A percentile compares a stretch with the other conserved stretches of the same genome.
Evolutionary conservation across 2,888 invertebrate species (phyloP).

Genomic region (Dynastes tityus): DNA sequence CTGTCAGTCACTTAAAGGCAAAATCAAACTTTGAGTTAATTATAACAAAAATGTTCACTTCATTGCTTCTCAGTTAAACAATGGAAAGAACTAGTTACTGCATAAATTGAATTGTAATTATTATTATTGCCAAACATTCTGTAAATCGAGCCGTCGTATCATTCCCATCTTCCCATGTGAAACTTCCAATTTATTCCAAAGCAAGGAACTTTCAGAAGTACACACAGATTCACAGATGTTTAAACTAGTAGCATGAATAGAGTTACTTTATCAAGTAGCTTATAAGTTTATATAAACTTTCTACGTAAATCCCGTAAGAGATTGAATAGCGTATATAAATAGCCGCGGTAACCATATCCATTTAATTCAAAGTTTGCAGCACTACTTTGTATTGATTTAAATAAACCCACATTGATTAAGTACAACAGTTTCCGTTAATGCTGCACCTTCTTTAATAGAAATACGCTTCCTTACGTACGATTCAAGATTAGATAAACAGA

Average conservation of each 20-base stretch:
- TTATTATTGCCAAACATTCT: conserved; percentile 1
- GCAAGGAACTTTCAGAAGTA: conserved; percentile 28
- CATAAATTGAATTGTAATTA: not conserved
- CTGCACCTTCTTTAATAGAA: conserved; percentile 16
- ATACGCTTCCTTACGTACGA: conserved; percentile 10
- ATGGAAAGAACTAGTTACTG: too few relatives aligned
- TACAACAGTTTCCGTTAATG: conserved; percentile 35
- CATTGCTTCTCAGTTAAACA: too few relatives aligned
- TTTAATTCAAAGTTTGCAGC: conserved; percentile 41
- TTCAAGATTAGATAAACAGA: too few relatives aligned
- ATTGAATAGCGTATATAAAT: conserved; percentile 40
- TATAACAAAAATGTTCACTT: too few relatives aligned
- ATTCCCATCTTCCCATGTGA: not conserved
- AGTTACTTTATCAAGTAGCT: conserved; percentile 41
- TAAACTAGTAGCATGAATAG: conserved; percentile 38
- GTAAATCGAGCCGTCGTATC: not conserved
- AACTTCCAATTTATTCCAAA: conserved; percentile 12
- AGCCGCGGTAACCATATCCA: conserved; percentile 38
- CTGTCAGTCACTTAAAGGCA: too few relatives aligned
- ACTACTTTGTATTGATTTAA: conserved; percentile 47
- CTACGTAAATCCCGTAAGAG: conserved; percentile 34
- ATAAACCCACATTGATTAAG: conserved; percentile 43
- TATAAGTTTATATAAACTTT: conserved; percentile 45
- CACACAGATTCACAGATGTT: conserved; percentile 26
- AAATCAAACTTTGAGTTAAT: too few relatives aligned